These are phyloP conservation scores for Myotis pilosus DNA, from an alignment of 2,797 vertebrate genomes.

Conservation along the genomic window DNA sequence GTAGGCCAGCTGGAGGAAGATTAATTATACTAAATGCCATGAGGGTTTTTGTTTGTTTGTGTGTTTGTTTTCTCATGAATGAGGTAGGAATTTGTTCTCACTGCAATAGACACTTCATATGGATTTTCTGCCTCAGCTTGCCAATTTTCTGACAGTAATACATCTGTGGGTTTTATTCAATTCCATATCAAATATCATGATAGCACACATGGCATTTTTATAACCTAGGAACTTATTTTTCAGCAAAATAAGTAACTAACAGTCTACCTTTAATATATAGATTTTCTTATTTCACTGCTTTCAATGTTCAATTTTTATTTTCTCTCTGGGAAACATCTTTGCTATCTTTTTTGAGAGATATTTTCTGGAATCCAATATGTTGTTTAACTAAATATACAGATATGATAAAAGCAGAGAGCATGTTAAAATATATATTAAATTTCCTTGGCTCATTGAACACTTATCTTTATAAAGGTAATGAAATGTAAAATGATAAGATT, in stretches of 20 bases:
- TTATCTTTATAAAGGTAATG: conserved; percentile 43
- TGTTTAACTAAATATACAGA: conserved; percentile 22
- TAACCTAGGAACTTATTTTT: conserved; percentile 39
- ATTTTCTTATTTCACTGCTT: background rate
- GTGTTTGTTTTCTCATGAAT: background rate
- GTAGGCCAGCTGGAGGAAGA: background rate
- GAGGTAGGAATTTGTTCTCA: conserved; percentile 13
- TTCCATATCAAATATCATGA: background rate
- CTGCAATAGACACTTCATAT: background rate
- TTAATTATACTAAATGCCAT: conserved; percentile 5
- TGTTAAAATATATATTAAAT: conserved; percentile 12
- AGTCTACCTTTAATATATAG: background rate
- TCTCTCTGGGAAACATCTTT: background rate
- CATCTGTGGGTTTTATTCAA: conserved; percentile 9
- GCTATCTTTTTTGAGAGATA: background rate
- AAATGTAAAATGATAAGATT: conserved; percentile 40
- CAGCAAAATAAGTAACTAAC: background rate
- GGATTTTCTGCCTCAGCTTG: conserved; percentile 38
- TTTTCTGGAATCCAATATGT: background rate
- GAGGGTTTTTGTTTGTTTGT: too few species aligned
- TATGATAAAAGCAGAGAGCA: background rate
- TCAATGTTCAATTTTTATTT: background rate
- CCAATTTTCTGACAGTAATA: conserved; percentile 25
- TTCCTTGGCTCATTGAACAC: background rate
- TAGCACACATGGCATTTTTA: background rate